These are phyloP conservation scores for Oncorhynchus tshawytscha DNA, from an alignment of 2,113 vertebrate species.

Conservation along the genomic window DNA sequence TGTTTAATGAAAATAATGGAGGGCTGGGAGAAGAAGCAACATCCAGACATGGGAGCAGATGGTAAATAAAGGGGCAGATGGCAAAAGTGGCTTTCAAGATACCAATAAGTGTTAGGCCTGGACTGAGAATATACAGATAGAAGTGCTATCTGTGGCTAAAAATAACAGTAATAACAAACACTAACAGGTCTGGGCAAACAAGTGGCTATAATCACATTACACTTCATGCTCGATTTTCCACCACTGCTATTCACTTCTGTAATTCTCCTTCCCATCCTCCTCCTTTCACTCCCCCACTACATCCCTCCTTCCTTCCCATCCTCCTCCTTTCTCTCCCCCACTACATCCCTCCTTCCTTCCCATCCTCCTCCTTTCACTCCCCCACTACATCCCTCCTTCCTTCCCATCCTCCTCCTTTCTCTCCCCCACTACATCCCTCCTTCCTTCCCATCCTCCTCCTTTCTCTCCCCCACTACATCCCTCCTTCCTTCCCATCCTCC, in stretches of 20 bases:
- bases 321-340: constrained; percentile 8
- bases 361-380: constrained; percentile 23
- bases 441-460: constrained; percentile 31
- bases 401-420: constrained; percentile 26
- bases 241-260: not conserved
- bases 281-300: constrained; percentile 41
- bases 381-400: constrained; percentile 19
- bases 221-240: constrained; percentile 7
- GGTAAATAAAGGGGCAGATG: constrained; percentile 58
- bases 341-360: constrained; percentile 27
- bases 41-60: constrained; percentile 60
- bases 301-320: not conserved
- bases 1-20: constrained; percentile 62
- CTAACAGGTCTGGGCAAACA: constrained; percentile 28
- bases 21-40: constrained; percentile 37
- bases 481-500: constrained; percentile 23
- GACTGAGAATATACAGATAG: constrained; percentile 48
- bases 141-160: constrained; percentile 29
- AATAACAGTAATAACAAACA: constrained; percentile 27
- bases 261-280: constrained; percentile 15
- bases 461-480: not conserved
- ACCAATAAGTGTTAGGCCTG: constrained; percentile 51
- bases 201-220: constrained; percentile 33
- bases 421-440: constrained; percentile 26
- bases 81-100: constrained; percentile 50